A percentile compares a stretch with the other conserved stretches of the same genome.
Conservation (phyloP, 2,888 invertebrate genomes). For the Sylvicola fuscatus region DNA sequence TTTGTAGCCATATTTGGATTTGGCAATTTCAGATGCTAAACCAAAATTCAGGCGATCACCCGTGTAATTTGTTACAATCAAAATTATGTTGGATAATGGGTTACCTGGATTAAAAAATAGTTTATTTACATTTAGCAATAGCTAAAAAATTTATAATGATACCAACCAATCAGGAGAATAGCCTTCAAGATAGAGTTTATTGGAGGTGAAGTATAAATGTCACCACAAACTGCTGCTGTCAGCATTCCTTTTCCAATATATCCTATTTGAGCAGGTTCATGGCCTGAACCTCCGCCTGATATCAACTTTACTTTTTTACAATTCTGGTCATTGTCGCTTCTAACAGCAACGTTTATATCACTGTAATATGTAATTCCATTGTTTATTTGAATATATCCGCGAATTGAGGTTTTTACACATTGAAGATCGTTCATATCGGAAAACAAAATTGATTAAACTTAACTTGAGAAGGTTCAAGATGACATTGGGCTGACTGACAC, state of each 20-base stretch:
- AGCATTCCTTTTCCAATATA: slow-evolving; percentile 65
- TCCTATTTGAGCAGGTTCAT: slow-evolving; percentile 48
- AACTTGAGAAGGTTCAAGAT: too few relatives aligned
- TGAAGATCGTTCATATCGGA: too few relatives aligned
- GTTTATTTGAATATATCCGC: background rate
- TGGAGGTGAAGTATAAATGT: slow-evolving; percentile 60
- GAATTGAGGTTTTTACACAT: too few relatives aligned
- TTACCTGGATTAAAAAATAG: slow-evolving; percentile 16
- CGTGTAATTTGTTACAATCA: slow-evolving; percentile 56
- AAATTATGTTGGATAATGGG: slow-evolving; percentile 33
- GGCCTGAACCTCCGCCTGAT: slow-evolving; percentile 69
- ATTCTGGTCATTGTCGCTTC: slow-evolving; percentile 15
- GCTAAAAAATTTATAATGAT: background rate
- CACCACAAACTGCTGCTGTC: slow-evolving; percentile 53
- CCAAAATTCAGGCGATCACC: slow-evolving; percentile 67
- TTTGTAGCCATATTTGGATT: slow-evolving; percentile 32
- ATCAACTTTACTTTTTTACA: slow-evolving; percentile 30
- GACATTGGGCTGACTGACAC: too few relatives aligned
- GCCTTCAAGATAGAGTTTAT: slow-evolving; percentile 31
- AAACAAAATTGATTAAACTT: too few relatives aligned
- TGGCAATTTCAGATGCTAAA: slow-evolving; percentile 53
- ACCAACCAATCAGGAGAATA: background rate
- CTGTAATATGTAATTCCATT: background rate
- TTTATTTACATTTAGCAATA: background rate
- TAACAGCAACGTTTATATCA: slow-evolving; percentile 15